phyloP scores from a whole-genome alignment of 2,797 vertebrate genomes.

The Hipposideros larvatus region DNA sequence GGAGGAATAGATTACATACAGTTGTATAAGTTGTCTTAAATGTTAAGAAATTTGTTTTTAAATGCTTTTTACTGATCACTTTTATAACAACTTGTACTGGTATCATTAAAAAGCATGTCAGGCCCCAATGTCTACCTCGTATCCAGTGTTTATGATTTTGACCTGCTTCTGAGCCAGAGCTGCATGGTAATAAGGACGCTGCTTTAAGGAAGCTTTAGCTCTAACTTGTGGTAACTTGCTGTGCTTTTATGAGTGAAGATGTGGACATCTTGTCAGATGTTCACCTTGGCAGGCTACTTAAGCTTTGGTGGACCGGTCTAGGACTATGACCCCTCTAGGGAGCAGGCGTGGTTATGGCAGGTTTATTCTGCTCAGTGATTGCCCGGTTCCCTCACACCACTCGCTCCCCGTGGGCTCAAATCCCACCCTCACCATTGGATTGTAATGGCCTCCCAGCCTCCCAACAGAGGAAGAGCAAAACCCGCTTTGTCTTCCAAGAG shows the following conservation, averaged over 20 bases:
- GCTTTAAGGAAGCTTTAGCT: background rate
- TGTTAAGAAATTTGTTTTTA: conserved; percentile 36
- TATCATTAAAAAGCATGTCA: background rate
- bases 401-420: background rate
- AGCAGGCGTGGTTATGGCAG: background rate
- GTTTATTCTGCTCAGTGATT: background rate
- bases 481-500: background rate
- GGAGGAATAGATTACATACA: conserved; percentile 3
- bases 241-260: background rate
- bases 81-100: background rate
- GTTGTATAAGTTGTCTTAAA: conserved; percentile 29
- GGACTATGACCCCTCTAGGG: background rate
- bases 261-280: background rate
- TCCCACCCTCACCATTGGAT: background rate
- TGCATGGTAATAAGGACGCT: background rate
- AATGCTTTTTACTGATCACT: background rate
- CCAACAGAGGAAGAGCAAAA: background rate
- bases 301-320: background rate
- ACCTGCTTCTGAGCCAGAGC: background rate
- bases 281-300: background rate
- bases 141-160: background rate
- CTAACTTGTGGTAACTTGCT: background rate
- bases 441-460: background rate
- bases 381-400: background rate
- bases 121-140: background rate